Evolutionary conservation across 2,797 vertebrate genomes (phyloP), one percentile per base, ranked within the genome.

Genomic region (Thunnus albacares): DNA sequence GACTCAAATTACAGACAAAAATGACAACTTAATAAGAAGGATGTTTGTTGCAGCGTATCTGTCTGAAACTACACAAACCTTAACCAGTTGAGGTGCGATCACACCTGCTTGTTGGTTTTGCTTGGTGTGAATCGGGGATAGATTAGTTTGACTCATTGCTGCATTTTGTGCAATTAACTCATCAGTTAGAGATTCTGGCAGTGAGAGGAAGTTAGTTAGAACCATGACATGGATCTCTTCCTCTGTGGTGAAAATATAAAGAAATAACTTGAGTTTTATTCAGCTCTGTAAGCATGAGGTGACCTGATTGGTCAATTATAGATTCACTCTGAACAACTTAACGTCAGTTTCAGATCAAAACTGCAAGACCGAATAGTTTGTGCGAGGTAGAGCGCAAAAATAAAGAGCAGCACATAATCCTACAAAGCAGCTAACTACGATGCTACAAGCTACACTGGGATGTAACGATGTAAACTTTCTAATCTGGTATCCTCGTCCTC

Each of bases 351-450:
- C 57, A 30, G 56, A 45, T 52, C 47, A 45, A 51, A 74, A 11
- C 12, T 17, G 52, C 9, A 0, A 43, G 57, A 59, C 35, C 6
- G 8, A 62, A 14, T 17, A 33, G 30, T 33, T 33, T 33, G 30
- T 6, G 30, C 30, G 30, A 33, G 5, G 28, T 30, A 30, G 30
- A 33, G 30, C 6, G 30, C 30, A 6, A 33, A 30, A 33, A 33
- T 1, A 6, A 72, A 56, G 75, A 71, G 38, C 53, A 63, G 58
- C 73, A 41, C 35, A 35, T 38, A 35, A 13, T 73, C 22, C 30
- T n/a, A 61, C 22, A 22, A 56, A 77, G 70, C 70, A 74, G 69
- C 79, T 78, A 71, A 41, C 35, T 15, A 4, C 12, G 5, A 64
- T 22, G 64, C 55, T 73, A 22, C 24, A 41, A 13, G 38, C 26